Evolutionary conservation across 2,888 invertebrate species (phyloP), one percentile per base, ranked within the genome.

Genomic region (Sialis fuliginosa): DNA sequence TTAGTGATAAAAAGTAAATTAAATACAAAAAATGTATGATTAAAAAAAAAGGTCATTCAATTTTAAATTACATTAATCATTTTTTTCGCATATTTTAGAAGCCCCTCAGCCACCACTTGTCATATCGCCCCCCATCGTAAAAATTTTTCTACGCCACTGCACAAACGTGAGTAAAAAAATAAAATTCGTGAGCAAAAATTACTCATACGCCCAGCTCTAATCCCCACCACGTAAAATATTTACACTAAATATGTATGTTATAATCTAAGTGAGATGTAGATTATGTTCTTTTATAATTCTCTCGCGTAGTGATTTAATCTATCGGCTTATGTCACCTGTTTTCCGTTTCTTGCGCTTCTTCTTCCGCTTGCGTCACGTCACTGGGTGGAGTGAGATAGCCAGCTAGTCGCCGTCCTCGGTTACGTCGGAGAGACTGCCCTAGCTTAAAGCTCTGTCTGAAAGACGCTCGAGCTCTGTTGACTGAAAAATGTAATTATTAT

Each of bases 391-490:
- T 73, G 57, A 71, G 66, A 62, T 70, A 71, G 9, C 71, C 75
- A 54, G 71, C 70, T 59, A 70, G 66, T 58, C 71, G 65, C 54
- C 68, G 63, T 53, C 70, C 74, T 56, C 70, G 66, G 58, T 70
- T 69, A 54, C 71, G 61, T 54, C 68, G 60, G 51, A 62, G 63
- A 48, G 65, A 64, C 45, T 60, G 57, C 55, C 70, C 70, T 58
- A 72, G 65, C 54, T 70, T 66, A 55, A 72, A 63, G 55, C 71
- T 71, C 57, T 71, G 71, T 50, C 75, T 69, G 63, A 77, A 76
- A 51, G 76, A 76, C 53, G 74, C 74, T 57, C 78, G 67, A 49
- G 79, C 79, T 61, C 78, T 70, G 66, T 77, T 77, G 60, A 75
- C 75, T 75, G 60, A 60, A 54, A 46, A 8, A 53, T n/a, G 13